These are phyloP conservation scores for Cacatua alba DNA, from an alignment of 2,113 vertebrate genomes.

Conservation along the genomic window DNA sequence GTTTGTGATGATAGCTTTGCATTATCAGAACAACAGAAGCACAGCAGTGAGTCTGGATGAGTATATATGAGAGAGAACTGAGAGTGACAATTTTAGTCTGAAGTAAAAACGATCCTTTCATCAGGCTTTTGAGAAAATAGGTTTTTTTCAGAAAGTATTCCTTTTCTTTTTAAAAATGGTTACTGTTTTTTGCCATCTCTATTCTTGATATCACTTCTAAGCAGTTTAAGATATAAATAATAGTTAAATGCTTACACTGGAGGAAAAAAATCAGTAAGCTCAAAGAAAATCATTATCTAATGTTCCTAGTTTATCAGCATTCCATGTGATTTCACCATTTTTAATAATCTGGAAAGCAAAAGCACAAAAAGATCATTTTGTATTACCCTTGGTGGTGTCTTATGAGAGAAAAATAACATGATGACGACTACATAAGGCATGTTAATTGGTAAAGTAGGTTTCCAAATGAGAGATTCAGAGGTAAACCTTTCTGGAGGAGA, in stretches of 20 bases:
- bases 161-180: background rate
- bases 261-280: background rate
- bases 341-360: background rate
- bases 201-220: background rate
- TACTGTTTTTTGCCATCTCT: background rate
- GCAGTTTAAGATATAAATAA: background rate
- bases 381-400: background rate
- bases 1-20: background rate
- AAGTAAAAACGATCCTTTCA: conserved; percentile 3
- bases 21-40: conserved; percentile 3
- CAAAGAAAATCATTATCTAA: background rate
- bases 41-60: background rate
- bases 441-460: background rate
- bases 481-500: background rate
- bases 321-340: background rate
- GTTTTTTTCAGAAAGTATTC: background rate
- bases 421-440: background rate
- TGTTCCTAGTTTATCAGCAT: background rate
- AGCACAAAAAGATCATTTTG: background rate
- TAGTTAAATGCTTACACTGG: background rate
- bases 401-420: background rate
- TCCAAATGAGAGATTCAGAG: background rate
- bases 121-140: background rate
- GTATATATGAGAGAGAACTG: background rate
- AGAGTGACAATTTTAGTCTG: background rate